These are phyloP conservation scores for Oreochromis mossambicus DNA, from an alignment of 2,797 vertebrate species.

Conservation along the genomic window DNA sequence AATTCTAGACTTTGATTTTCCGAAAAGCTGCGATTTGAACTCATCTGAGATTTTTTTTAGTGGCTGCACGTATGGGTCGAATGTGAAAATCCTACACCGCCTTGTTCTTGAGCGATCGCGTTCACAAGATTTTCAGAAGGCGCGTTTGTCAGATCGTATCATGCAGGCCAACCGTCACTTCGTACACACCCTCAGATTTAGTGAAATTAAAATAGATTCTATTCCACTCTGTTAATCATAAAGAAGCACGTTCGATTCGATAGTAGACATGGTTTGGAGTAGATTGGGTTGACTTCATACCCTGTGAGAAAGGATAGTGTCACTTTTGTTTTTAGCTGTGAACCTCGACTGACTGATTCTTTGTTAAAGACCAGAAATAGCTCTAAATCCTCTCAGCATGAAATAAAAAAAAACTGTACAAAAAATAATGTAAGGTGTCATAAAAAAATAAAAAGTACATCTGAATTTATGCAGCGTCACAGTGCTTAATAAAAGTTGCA, in stretches of 20 bases:
- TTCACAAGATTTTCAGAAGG: background rate
- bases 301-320: background rate
- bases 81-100: fast-evolving
- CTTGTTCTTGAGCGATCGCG: fast-evolving
- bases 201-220: background rate
- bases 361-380: background rate
- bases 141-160: fast-evolving
- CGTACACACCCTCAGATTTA: background rate
- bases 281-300: background rate
- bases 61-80: background rate
- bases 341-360: background rate
- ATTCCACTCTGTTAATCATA: fast-evolving
- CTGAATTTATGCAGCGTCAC: background rate
- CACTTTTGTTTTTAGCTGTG: background rate
- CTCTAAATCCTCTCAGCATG: background rate
- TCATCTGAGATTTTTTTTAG: background rate
- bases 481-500: background rate
- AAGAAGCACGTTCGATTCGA: fast-evolving
- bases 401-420: background rate
- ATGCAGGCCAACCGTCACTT: background rate
- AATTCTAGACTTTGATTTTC: background rate
- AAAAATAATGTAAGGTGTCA: background rate
- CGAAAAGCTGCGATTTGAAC: background rate
- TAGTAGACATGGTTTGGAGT: background rate
- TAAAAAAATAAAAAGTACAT: background rate